phyloP scores from a whole-genome alignment of 2,797 vertebrate species.

The Odontamblyopus lacepedii region DNA sequence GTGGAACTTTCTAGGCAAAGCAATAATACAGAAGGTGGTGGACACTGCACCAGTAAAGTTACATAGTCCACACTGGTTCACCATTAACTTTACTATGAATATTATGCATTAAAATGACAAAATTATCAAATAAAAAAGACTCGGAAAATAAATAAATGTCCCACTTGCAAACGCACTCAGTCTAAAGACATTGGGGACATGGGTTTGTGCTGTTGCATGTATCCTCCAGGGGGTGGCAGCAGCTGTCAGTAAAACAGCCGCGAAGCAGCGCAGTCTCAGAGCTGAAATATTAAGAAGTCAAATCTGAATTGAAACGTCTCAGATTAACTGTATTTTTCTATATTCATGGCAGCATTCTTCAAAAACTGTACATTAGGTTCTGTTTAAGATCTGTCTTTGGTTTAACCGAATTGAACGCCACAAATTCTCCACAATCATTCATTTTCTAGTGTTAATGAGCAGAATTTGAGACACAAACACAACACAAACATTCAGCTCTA shows the following conservation, averaged over 20 bases:
- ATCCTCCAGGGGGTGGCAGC: constrained; percentile 67
- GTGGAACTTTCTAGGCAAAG: too few relatives aligned
- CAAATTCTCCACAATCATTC: background rate
- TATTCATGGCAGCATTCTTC: background rate
- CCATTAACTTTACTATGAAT: too few relatives aligned
- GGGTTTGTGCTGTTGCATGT: constrained; percentile 33
- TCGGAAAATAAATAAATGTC: background rate
- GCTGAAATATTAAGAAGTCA: background rate
- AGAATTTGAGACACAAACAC: too few relatives aligned
- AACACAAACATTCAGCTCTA: too few relatives aligned
- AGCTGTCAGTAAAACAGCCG: constrained; percentile 29
- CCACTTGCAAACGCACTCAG: too few relatives aligned
- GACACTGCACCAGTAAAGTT: too few relatives aligned
- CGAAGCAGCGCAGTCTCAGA: background rate
- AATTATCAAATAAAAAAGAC: background rate
- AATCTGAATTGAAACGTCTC: background rate
- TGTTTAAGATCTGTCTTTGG: background rate
- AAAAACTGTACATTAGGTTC: background rate
- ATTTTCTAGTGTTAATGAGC: background rate
- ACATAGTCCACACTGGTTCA: too few relatives aligned
- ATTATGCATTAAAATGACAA: too few relatives aligned
- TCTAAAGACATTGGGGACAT: background rate
- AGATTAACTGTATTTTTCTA: background rate
- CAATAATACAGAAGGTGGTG: too few relatives aligned
- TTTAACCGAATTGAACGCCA: background rate